These are phyloP conservation scores for Sympetrum striolatum DNA, from an alignment of 2,888 invertebrate species.

Conservation along the genomic window DNA sequence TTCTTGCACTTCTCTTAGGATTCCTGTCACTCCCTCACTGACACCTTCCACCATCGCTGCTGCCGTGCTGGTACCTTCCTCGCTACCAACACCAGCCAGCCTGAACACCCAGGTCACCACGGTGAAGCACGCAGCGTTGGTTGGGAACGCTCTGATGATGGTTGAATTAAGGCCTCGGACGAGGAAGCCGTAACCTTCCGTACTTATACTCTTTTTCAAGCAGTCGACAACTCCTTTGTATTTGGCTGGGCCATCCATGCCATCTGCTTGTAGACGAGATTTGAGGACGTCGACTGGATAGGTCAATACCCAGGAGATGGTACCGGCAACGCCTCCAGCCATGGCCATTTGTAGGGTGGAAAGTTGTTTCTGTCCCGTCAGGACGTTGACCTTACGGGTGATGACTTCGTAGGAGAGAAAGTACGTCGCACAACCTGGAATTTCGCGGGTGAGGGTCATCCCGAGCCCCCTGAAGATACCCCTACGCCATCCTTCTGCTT, in stretches of 20 bases:
- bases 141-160: conserved; percentile 86
- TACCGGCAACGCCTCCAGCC: conserved; percentile 88
- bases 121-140: conserved; percentile 91
- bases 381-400: conserved; percentile 59
- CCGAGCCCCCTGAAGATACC: conserved; percentile 78
- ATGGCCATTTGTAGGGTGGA: conserved; percentile 73
- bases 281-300: conserved; percentile 93
- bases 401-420: conserved; percentile 84
- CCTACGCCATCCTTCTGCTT: conserved; percentile 68
- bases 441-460: conserved; percentile 78
- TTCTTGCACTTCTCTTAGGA: not conserved
- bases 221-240: conserved; percentile 80
- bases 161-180: conserved; percentile 80
- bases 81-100: conserved; percentile 52
- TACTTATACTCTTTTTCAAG: conserved; percentile 69
- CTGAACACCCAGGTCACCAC: conserved; percentile 83
- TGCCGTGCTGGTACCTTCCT: not conserved
- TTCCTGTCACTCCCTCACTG: not conserved
- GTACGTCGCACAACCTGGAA: conserved; percentile 85
- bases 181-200: conserved; percentile 76
- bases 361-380: conserved; percentile 56
- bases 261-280: conserved; percentile 82
- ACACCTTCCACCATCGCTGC: not conserved
- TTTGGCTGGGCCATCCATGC: conserved; percentile 58
- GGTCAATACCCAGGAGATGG: conserved; percentile 81